These are phyloP conservation scores for Auanema freiburgensis DNA, from an alignment of 2,888 invertebrate genomes.

Conservation along the genomic window DNA sequence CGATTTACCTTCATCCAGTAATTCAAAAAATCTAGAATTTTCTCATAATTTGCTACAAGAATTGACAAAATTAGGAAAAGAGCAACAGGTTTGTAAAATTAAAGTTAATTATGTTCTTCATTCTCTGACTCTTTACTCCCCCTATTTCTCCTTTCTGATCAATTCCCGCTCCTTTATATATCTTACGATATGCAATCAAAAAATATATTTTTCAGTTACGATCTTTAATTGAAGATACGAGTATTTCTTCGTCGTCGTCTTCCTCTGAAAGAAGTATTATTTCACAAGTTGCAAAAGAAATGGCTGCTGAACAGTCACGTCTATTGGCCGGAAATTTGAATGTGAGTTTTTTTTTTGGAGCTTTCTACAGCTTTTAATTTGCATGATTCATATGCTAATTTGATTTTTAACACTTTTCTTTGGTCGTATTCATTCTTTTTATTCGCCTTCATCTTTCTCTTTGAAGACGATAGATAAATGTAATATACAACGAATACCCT, in stretches of 20 bases:
- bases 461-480: no score
- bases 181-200: background rate
- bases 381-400: no score
- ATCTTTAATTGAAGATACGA: background rate
- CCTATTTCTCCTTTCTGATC: no score
- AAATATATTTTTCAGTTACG: constrained; percentile 7
- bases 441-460: no score
- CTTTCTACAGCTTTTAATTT: no score
- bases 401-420: no score
- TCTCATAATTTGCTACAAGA: constrained; percentile 1
- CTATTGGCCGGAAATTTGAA: constrained; percentile 3
- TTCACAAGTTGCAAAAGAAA: constrained; percentile 17
- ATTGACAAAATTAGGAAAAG: constrained; percentile 5
- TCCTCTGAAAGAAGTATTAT: constrained; percentile 12
- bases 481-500: no score
- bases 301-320: constrained; percentile 1
- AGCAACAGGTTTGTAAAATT: background rate
- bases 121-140: no score
- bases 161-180: no score
- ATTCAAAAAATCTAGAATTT: background rate
- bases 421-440: no score
- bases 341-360: background rate
- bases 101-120: no score
- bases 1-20: background rate
- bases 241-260: background rate